A percentile compares a stretch with the other conserved stretches of the same genome.
These are phyloP conservation scores for Sebastes diaconus DNA, from an alignment of 2,797 vertebrate species.

Conservation along the genomic window DNA sequence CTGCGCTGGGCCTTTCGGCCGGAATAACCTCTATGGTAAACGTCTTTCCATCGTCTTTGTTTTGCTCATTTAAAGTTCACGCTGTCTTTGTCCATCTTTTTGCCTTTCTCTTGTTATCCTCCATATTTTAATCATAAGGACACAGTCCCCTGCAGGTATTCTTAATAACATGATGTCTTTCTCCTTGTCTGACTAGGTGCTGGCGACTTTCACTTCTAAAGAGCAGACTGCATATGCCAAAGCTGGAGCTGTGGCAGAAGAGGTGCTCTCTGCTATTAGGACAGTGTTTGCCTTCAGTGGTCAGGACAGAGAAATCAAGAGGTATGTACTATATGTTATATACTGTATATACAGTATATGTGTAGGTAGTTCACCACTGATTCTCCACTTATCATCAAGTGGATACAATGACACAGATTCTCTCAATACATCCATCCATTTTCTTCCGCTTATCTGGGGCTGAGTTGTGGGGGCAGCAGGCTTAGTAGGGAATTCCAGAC, in stretches of 20 bases:
- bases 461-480: too few relatives aligned
- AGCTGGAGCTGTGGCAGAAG: constrained; percentile 96
- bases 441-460: too few relatives aligned
- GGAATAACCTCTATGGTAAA: constrained; percentile 89
- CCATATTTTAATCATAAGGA: not conserved
- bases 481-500: too few relatives aligned
- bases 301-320: constrained; percentile 91
- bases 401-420: too few relatives aligned
- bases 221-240: constrained; percentile 95
- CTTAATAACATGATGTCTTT: not conserved
- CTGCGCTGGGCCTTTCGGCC: constrained; percentile 87
- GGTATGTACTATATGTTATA: constrained; percentile 62
- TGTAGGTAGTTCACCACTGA: too few relatives aligned
- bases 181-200: constrained; percentile 76
- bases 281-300: constrained; percentile 97
- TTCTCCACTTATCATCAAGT: too few relatives aligned
- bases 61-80: not conserved
- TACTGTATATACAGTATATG: too few relatives aligned
- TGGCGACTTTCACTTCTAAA: constrained; percentile 90
- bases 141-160: not conserved
- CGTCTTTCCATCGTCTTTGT: not conserved
- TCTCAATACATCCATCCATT: too few relatives aligned
- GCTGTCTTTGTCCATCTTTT: not conserved
- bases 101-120: not conserved
- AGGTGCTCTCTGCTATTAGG: constrained; percentile 91